Conservation (phyloP, 1,140 invertebrate species). For the Agraylea sexmaculata region DNA sequence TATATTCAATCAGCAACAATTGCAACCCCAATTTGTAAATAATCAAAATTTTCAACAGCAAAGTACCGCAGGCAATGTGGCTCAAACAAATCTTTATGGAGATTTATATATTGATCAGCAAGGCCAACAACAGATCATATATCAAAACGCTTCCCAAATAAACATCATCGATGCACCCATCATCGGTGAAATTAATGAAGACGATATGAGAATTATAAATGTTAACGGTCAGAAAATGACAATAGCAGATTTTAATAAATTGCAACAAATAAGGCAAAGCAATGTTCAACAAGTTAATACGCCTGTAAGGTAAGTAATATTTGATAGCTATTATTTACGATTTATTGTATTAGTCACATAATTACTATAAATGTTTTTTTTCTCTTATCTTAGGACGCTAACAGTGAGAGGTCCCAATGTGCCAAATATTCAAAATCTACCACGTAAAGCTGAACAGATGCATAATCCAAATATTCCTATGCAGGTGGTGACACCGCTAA, state of each 20-base stretch:
- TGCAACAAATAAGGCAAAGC: conserved; percentile 26
- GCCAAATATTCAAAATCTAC: too few species aligned
- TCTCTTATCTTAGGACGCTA: too few species aligned
- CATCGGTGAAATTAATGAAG: conserved; percentile 5
- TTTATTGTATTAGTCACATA: too few species aligned
- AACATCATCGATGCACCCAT: not conserved
- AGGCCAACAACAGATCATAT: conserved; percentile 14
- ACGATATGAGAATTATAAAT: conserved; percentile 30
- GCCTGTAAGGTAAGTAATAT: too few species aligned
- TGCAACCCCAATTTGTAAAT: conserved; percentile 8
- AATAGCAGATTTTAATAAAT: conserved; percentile 32
- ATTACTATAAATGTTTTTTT: too few species aligned
- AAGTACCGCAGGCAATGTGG: conserved; percentile 18
- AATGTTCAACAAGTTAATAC: conserved; percentile 11
- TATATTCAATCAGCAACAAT: not conserved
- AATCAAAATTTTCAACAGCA: conserved; percentile 18
- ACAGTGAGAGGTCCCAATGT: too few species aligned
- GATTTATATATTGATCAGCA: conserved; percentile 9
- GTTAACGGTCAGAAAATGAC: conserved; percentile 35
- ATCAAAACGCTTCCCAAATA: conserved; percentile 10
- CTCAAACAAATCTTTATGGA: conserved; percentile 21
- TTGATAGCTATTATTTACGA: too few species aligned
- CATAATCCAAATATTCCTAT: too few species aligned
- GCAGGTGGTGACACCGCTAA: too few species aligned
- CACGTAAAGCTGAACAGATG: too few species aligned